Conservation (phyloP, 2,113 vertebrate species). For the Rhabdomys dilectus region DNA sequence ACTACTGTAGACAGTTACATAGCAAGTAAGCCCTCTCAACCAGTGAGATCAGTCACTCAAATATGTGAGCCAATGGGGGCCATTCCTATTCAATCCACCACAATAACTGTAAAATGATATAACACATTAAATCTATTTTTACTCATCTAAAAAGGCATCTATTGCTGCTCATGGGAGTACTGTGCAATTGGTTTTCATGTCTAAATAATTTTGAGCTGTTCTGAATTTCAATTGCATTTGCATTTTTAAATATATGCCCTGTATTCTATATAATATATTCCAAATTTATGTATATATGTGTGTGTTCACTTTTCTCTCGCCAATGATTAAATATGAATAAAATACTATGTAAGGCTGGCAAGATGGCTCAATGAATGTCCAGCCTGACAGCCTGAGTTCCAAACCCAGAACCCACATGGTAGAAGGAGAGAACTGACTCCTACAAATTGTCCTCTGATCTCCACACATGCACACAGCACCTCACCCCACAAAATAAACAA, state of each 20-base stretch:
- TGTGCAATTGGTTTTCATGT: not conserved
- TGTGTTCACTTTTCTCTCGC: not conserved
- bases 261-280: not conserved
- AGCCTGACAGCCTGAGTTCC: not conserved
- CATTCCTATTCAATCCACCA: not conserved
- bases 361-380: not conserved
- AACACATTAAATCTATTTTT: not conserved
- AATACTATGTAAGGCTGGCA: not conserved
- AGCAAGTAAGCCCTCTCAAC: not conserved
- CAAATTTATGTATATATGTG: not conserved
- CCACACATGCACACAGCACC: not conserved
- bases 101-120: constrained; percentile 35
- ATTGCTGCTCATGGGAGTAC: not conserved
- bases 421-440: not conserved
- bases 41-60: not conserved
- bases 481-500: not conserved
- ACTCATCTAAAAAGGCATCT: not conserved
- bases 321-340: not conserved
- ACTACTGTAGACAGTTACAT: too few relatives aligned
- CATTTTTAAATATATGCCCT: not conserved
- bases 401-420: not conserved
- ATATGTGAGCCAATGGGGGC: not conserved
- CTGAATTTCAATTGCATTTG: constrained; percentile 48
- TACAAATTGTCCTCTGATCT: not conserved
- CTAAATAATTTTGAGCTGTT: not conserved